Evolutionary conservation across 1,140 invertebrate genomes (phyloP).

Genomic region (Aporrectodea caliginosa): DNA sequence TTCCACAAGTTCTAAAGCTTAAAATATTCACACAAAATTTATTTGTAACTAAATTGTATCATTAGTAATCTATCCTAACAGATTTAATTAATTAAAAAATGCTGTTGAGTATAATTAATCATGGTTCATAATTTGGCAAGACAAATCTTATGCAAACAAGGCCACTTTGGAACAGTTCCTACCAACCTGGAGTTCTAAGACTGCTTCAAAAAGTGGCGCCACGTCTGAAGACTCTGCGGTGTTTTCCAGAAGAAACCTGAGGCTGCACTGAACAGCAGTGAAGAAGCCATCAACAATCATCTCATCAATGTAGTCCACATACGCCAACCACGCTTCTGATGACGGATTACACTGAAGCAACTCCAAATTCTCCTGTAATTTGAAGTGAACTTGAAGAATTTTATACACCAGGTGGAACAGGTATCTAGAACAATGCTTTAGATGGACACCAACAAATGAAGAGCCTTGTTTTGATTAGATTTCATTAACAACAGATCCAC

Average conservation of each 20-base stretch:
- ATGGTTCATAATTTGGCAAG: background rate
- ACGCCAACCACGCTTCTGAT: conserved; percentile 72
- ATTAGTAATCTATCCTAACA: too few species aligned
- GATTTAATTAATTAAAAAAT: too few species aligned
- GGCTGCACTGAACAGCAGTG: conserved; percentile 66
- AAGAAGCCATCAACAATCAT: conserved; percentile 77
- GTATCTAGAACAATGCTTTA: background rate
- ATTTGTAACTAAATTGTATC: too few species aligned
- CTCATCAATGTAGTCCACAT: conserved; percentile 79
- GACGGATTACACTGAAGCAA: conserved; percentile 69
- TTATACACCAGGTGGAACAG: background rate
- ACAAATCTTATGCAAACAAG: background rate
- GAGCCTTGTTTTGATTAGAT: too few species aligned
- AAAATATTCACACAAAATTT: background rate
- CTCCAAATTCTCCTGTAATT: conserved; percentile 67
- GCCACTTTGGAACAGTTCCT: background rate
- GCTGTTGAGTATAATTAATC: background rate
- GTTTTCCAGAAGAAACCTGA: conserved; percentile 84
- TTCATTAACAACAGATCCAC: too few species aligned
- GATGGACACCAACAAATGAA: too few species aligned
- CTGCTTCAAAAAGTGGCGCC: conserved; percentile 77
- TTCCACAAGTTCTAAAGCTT: too few species aligned
- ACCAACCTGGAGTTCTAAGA: conserved; percentile 66
- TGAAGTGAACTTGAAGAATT: too few species aligned
- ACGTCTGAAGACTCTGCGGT: conserved; percentile 75